phyloP scores from a whole-genome alignment of 2,113 vertebrate species.

The Etheostoma cragini region DNA sequence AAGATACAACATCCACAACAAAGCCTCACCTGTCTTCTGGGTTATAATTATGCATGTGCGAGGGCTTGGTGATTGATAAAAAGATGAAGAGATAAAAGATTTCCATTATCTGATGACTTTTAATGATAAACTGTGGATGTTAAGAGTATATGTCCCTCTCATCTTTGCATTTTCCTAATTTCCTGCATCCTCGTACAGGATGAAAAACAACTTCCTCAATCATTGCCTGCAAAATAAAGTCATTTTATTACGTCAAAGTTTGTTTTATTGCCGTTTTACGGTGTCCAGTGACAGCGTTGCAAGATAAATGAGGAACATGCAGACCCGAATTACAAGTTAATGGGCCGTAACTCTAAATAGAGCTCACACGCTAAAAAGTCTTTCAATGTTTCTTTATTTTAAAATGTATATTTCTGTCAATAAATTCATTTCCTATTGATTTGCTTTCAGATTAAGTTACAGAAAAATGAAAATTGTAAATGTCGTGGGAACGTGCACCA shows the following conservation, averaged over 20 bases:
- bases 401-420: no score
- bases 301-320: not conserved
- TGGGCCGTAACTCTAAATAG: constrained; percentile 28
- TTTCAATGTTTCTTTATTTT: no score
- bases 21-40: constrained; percentile 56
- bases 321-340: constrained; percentile 30
- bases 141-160: not conserved
- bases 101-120: constrained; percentile 25
- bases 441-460: no score
- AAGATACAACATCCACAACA: constrained; percentile 39
- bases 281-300: not conserved
- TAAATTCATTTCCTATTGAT: no score
- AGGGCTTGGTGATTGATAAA: constrained; percentile 23
- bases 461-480: no score
- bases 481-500: no score
- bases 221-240: not conserved
- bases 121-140: not conserved
- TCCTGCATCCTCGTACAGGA: not conserved
- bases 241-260: not conserved
- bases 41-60: constrained; percentile 35
- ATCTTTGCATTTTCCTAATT: not conserved
- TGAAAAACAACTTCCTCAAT: constrained; percentile 20
- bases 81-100: constrained; percentile 36
- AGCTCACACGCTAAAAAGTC: not conserved
- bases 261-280: constrained; percentile 21